Percentiles rank a stretch among this genome's conserved stretches.
These are phyloP conservation scores for Dipodomys ordii DNA, from an alignment of 2,113 vertebrate genomes.

Conservation along the genomic window DNA sequence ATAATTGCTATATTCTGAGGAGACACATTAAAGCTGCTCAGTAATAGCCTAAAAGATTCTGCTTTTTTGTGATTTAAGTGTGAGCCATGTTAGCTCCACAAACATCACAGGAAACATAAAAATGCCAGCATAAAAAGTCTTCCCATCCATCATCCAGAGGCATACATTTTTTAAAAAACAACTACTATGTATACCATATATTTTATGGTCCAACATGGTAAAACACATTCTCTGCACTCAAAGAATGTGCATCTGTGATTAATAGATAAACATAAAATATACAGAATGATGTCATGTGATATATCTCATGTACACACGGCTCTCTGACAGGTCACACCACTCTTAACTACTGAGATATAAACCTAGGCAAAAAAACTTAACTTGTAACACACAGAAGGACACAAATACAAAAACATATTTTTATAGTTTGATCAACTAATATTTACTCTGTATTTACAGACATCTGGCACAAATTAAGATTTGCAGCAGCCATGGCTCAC, in stretches of 20 bases:
- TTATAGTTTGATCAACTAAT: not conserved
- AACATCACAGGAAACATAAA: not conserved
- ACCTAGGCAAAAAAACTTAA: not conserved
- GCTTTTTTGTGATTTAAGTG: conserved; percentile 7
- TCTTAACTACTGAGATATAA: not conserved
- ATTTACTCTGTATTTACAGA: conserved; percentile 54
- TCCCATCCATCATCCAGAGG: not conserved
- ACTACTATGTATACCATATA: not conserved
- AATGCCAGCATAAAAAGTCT: not conserved
- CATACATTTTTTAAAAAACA: not conserved
- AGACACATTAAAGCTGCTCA: not conserved
- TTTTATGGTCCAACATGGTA: not conserved
- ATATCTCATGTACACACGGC: not conserved
- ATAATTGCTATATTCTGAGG: not conserved
- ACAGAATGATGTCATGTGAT: not conserved
- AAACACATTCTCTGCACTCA: not conserved
- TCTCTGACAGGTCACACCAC: not conserved
- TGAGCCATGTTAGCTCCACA: not conserved
- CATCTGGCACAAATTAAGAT: conserved; percentile 17
- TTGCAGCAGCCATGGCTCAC: not conserved
- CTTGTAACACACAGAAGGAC: not conserved
- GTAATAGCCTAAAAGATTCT: not conserved
- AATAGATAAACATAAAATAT: not conserved
- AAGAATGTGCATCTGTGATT: not conserved
- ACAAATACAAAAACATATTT: not conserved